Base-by-base conservation (phyloP, 2,113 vertebrate genomes). In the Hemichromis elongatus region DNA sequence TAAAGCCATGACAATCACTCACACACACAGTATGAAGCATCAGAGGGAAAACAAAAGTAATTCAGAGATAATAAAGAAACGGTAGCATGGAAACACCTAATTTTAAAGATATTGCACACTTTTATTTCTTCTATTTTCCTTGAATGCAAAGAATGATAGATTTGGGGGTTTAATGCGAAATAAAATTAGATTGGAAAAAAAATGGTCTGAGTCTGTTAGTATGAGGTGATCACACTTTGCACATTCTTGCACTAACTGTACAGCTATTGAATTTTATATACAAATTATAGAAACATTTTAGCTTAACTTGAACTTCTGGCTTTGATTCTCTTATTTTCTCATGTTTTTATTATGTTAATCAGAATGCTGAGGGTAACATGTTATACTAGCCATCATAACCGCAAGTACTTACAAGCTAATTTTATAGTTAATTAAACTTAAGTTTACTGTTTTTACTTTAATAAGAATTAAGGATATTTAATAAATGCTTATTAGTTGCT, bases 11-110 rank as follows among this genome's bases (percentile, higher is more conserved):
- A 50, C 24, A 50, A 50, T 73, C 68, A 30, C 68, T 50, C 45
- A 0, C 45, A 28, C 33, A 12, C 42, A 28, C 19, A 37, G 59
- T 30, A 50, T 50, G 16, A 50, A 50, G 16, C 24, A 19, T 50
- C 42, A 5, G 24, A 24, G 0, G 0, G 37, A 42, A 42, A 68
- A 0, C 35, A 21, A 45, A 14, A 68, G 37, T 42, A 42, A 68
- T 42, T 26, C 0, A 24, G 14, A 50, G 68, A 28, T 3, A 50
- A 28, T 30, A 50, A 50, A 50, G 68, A 73, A 0, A 28, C 30
- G 16, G 28, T 30, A 50, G 42, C 6, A 73, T 30, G 9, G 16
- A 18, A 73, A 73, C 24, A 18, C 13, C 26, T 3, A 28, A 47
- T 70, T 70, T 28, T 70, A 73, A 73, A 19, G 0, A 18, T 47